Evolutionary conservation across 2,113 vertebrate species (phyloP).

Genomic region (Nannobrachium achirus): DNA sequence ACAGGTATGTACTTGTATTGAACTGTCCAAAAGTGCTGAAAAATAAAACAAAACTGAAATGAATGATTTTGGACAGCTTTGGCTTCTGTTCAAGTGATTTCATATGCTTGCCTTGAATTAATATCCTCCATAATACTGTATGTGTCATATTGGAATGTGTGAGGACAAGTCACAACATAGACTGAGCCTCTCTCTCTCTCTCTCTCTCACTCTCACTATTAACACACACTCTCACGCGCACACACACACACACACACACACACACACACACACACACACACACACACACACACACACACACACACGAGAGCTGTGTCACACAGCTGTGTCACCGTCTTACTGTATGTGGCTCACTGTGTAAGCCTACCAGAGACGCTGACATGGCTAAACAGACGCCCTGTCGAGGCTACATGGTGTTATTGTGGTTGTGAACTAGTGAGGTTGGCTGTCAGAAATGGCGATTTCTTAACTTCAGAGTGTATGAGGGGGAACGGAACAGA

Average conservation of each 20-base stretch:
- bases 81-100: background rate
- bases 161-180: background rate
- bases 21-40: no score
- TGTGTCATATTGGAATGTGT: background rate
- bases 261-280: background rate
- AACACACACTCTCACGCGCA: background rate
- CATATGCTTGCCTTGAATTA: background rate
- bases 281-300: conserved; percentile 11
- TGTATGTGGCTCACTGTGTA: conserved; percentile 54
- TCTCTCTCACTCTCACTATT: background rate
- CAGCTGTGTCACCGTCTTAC: conserved; percentile 48
- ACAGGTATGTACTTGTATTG: no score
- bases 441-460: background rate
- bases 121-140: background rate
- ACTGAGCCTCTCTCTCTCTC: conserved; percentile 19
- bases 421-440: background rate
- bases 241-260: background rate
- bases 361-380: conserved; percentile 58
- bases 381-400: conserved; percentile 52
- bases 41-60: no score
- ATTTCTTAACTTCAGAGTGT: conserved; percentile 4
- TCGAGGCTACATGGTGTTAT: conserved; percentile 25
- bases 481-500: conserved; percentile 3
- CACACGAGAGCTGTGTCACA: conserved; percentile 43
- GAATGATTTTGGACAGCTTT: no score